phyloP scores from a whole-genome alignment of 2,113 vertebrate genomes.

The Onychorhynchus coronatus region DNA sequence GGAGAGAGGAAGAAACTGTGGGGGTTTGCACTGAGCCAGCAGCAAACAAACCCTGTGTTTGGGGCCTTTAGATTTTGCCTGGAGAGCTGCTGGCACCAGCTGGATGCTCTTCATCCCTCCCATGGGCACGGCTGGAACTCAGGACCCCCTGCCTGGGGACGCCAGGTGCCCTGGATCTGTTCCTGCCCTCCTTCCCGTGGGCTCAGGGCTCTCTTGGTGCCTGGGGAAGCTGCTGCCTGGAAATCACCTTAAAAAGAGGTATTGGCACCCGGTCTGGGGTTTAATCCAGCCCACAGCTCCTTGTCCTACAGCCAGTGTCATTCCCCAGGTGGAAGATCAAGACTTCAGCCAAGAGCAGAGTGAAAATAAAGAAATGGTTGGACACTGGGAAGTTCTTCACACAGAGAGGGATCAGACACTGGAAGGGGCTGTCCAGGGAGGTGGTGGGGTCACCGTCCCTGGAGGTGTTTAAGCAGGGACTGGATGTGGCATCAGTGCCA shows the following conservation, averaged over 20 bases:
- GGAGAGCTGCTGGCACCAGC: background rate
- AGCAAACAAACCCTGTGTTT: background rate
- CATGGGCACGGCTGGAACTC: accelerated
- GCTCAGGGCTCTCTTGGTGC: no score
- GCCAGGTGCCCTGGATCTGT: background rate
- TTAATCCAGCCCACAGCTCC: background rate
- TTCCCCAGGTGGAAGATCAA: background rate
- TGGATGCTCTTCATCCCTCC: background rate
- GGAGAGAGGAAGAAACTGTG: accelerated
- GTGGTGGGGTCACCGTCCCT: background rate
- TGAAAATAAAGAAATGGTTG: no score
- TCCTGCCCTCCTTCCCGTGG: no score
- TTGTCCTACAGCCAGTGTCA: background rate
- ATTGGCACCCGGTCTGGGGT: no score
- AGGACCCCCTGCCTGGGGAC: accelerated
- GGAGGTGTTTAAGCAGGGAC: background rate
- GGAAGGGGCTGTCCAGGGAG: background rate
- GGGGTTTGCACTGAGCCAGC: background rate
- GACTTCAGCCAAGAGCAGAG: no score
- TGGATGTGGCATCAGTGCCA: background rate
- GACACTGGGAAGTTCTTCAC: no score
- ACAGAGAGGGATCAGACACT: no score
- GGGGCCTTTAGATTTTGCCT: background rate
- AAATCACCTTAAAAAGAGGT: background rate
- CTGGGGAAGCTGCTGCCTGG: no score